phyloP scores from a whole-genome alignment of 1,140 invertebrate species.

The Drosophila nigrodunni region DNA sequence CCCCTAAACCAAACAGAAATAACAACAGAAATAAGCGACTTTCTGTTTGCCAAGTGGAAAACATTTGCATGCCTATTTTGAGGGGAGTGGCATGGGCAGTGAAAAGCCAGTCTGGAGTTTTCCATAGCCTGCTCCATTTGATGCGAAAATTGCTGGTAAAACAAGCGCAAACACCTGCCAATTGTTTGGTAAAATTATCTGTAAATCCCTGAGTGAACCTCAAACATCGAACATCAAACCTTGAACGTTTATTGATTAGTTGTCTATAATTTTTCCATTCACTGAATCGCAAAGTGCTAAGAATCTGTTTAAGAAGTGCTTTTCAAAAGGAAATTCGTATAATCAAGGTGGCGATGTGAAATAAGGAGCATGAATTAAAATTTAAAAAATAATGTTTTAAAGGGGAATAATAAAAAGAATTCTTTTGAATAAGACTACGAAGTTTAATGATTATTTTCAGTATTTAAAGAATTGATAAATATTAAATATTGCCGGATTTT shows the following conservation, averaged over 20 bases:
- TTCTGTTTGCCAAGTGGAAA: slow-evolving; percentile 74
- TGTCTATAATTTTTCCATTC: slow-evolving; percentile 84
- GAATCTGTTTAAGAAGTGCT: background rate
- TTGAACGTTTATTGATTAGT: slow-evolving; percentile 70
- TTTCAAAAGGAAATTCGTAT: slow-evolving; percentile 6
- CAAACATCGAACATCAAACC: background rate
- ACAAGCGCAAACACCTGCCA: slow-evolving; percentile 79
- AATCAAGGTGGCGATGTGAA: background rate
- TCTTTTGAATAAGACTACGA: too few species aligned
- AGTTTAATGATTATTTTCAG: too few species aligned
- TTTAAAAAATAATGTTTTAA: background rate
- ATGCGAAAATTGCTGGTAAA: slow-evolving; percentile 79
- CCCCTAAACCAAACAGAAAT: slow-evolving; percentile 55
- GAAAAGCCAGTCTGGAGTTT: slow-evolving; percentile 1
- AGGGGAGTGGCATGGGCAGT: background rate
- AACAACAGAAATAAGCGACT: slow-evolving; percentile 41
- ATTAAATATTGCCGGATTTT: too few species aligned
- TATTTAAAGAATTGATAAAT: too few species aligned
- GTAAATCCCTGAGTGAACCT: slow-evolving; percentile 10
- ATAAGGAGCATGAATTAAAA: background rate
- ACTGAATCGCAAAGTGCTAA: slow-evolving; percentile 68
- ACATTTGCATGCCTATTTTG: slow-evolving; percentile 71
- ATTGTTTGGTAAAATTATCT: slow-evolving; percentile 40
- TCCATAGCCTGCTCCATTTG: slow-evolving; percentile 55
- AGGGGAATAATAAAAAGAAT: too few species aligned